These are phyloP conservation scores for Aproaerema taeniolella DNA, from an alignment of 2,888 invertebrate species.

Conservation along the genomic window DNA sequence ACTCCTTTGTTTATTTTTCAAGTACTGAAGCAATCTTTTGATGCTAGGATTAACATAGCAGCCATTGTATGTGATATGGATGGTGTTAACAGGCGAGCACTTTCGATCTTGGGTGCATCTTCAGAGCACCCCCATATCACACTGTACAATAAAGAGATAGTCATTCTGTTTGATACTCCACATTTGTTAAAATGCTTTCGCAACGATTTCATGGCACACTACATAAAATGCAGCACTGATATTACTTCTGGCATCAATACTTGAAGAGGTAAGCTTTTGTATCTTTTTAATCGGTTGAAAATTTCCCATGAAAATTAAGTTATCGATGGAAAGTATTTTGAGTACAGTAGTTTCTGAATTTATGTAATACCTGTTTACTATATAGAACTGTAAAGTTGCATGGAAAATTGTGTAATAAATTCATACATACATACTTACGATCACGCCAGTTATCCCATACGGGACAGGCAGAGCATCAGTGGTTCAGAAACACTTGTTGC, in stretches of 20 bases:
- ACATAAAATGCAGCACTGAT: constrained; percentile 3
- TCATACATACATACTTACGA: too few relatives aligned
- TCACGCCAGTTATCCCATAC: too few relatives aligned
- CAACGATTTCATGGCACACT: constrained; percentile 17
- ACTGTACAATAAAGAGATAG: constrained; percentile 12
- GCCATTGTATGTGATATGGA: constrained; percentile 20
- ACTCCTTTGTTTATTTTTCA: constrained; percentile 11
- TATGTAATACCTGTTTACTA: too few relatives aligned
- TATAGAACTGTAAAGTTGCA: too few relatives aligned
- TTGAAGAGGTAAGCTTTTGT: background rate
- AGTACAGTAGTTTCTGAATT: too few relatives aligned
- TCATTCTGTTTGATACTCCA: constrained; percentile 16
- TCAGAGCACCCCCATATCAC: constrained; percentile 8
- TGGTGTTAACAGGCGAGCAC: constrained; percentile 17
- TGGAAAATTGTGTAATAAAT: too few relatives aligned
- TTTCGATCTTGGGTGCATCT: constrained; percentile 18
- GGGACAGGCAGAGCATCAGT: too few relatives aligned
- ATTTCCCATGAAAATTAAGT: too few relatives aligned
- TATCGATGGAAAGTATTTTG: too few relatives aligned
- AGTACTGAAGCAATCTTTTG: constrained; percentile 14
- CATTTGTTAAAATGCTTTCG: constrained; percentile 22
- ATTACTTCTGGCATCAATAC: background rate
- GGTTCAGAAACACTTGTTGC: too few relatives aligned
- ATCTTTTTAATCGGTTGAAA: background rate
- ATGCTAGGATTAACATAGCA: constrained; percentile 12